These are phyloP conservation scores for Heliconius erato DNA, from an alignment of 2,888 invertebrate species.

Conservation along the genomic window DNA sequence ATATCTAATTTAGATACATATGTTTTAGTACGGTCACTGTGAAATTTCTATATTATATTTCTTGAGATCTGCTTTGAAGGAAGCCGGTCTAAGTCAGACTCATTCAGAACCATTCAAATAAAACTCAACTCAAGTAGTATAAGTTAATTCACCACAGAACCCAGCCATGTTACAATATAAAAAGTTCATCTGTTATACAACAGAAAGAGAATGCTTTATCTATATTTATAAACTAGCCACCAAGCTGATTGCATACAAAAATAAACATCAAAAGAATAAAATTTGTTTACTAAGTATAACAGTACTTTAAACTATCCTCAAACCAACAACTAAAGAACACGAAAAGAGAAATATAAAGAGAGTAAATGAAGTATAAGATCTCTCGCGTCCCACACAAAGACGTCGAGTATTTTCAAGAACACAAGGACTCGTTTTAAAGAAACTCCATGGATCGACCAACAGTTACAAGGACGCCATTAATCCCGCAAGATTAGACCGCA, in stretches of 20 bases:
- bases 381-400: constrained; percentile 14
- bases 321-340: constrained; percentile 13
- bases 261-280: neutral
- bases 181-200: neutral
- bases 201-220: neutral
- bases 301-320: constrained; percentile 13
- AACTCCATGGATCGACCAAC: constrained; percentile 17
- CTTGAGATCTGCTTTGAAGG: neutral
- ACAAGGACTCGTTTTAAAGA: constrained; percentile 30
- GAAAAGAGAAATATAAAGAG: constrained; percentile 3
- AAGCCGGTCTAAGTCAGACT: too few species aligned
- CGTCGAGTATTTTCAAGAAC: constrained; percentile 29
- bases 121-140: too few species aligned
- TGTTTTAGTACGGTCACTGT: neutral
- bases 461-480: constrained; percentile 52
- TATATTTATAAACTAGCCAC: neutral
- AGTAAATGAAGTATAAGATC: constrained; percentile 21
- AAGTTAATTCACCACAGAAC: too few species aligned
- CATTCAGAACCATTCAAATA: too few species aligned
- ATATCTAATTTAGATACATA: neutral
- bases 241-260: constrained; percentile 4
- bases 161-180: neutral
- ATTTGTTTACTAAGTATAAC: neutral
- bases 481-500: constrained; percentile 53
- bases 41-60: neutral